These are phyloP conservation scores for Diloba caeruleocephala DNA, from an alignment of 2,888 invertebrate species.

Conservation along the genomic window DNA sequence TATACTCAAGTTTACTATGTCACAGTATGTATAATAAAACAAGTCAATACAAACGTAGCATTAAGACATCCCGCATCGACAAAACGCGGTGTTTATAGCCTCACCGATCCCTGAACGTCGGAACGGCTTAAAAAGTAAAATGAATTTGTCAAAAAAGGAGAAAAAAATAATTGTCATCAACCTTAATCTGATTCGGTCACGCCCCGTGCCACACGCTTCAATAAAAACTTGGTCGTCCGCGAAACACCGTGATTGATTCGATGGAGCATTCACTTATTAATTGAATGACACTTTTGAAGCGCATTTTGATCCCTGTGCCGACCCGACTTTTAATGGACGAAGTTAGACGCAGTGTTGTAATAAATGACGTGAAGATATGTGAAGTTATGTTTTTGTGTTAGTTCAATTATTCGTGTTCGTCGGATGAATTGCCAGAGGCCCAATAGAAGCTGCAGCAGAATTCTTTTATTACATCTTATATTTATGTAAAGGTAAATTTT, in stretches of 20 bases:
- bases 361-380: slow-evolving; percentile 19
- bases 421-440: no score
- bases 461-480: no score
- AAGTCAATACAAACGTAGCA: no score
- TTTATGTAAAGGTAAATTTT: no score
- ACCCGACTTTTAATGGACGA: slow-evolving; percentile 23
- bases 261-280: slow-evolving; percentile 36
- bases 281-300: slow-evolving; percentile 40
- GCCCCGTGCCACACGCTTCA: slow-evolving; percentile 10
- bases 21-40: no score
- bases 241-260: slow-evolving; percentile 43
- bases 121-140: no score
- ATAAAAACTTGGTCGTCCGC: slow-evolving; percentile 25
- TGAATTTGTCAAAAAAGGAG: slow-evolving; percentile 34
- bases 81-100: no score
- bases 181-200: neutral
- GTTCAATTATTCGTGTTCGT: slow-evolving; percentile 18
- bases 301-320: slow-evolving; percentile 37
- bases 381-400: slow-evolving; percentile 13
- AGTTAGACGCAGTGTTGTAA: slow-evolving; percentile 18
- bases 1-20: no score
- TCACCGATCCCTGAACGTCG: no score
- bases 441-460: no score
- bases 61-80: no score
- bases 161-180: slow-evolving; percentile 27